phyloP scores from a whole-genome alignment of 2,888 invertebrate genomes.

The Coelopa pilipes region DNA sequence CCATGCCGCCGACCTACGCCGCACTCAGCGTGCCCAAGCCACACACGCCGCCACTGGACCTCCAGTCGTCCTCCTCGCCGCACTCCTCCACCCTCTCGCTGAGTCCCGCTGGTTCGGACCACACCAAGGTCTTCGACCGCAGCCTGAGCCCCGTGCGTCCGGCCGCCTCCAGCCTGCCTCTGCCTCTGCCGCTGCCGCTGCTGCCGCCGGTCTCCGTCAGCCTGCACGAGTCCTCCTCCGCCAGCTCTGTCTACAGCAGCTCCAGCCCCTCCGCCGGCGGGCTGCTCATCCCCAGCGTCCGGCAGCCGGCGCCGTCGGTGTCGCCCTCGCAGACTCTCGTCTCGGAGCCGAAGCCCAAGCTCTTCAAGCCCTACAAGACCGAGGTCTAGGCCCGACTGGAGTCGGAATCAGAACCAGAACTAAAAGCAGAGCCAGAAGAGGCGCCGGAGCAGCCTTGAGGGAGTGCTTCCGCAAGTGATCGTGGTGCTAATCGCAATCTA shows the following conservation, averaged over 20 bases:
- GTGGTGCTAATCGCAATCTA: slow-evolving; percentile 42
- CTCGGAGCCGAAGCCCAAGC: slow-evolving; percentile 70
- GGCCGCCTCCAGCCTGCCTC: slow-evolving; percentile 20
- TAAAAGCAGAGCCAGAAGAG: slow-evolving; percentile 11
- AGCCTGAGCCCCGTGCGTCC: slow-evolving; percentile 58
- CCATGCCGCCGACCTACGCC: slow-evolving; percentile 55
- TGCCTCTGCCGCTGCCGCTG: slow-evolving; percentile 38
- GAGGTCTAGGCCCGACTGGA: slow-evolving; percentile 55
- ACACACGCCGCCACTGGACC: slow-evolving; percentile 65
- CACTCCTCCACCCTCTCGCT: slow-evolving; percentile 64
- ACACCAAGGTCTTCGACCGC: slow-evolving; percentile 64
- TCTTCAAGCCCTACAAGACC: slow-evolving; percentile 81
- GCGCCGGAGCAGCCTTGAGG: slow-evolving; percentile 37
- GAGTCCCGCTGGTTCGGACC: slow-evolving; percentile 66
- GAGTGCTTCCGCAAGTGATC: slow-evolving; percentile 40
- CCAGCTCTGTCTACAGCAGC: slow-evolving; percentile 23
- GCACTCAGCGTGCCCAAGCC: slow-evolving; percentile 60
- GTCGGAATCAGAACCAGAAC: background rate
- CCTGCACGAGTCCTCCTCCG: slow-evolving; percentile 4
- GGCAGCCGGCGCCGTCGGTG: slow-evolving; percentile 53
- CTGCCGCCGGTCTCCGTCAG: background rate
- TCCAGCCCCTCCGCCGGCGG: slow-evolving; percentile 49
- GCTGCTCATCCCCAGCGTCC: slow-evolving; percentile 55
- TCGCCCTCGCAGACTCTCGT: slow-evolving; percentile 54
- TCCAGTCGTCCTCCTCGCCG: slow-evolving; percentile 65